phyloP scores from a whole-genome alignment of 2,888 invertebrate species.

The Cheilosia grossa region DNA sequence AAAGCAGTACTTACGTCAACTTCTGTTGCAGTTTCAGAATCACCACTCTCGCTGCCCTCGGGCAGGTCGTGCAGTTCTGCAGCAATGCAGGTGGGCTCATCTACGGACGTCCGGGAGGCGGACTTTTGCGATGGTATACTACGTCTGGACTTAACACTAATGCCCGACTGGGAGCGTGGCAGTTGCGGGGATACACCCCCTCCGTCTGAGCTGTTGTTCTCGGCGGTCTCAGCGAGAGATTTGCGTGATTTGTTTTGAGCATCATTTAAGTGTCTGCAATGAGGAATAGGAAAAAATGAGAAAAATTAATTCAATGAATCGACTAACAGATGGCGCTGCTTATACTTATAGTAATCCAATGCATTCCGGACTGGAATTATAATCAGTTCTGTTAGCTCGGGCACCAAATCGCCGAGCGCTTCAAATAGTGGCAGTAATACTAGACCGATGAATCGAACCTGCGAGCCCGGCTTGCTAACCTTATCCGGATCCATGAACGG shows the following conservation, averaged over 20 bases:
- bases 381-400: slow-evolving; percentile 87
- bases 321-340: slow-evolving; percentile 37
- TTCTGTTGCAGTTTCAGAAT: slow-evolving; percentile 88
- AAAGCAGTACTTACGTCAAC: slow-evolving; percentile 85
- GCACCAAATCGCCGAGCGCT: slow-evolving; percentile 89
- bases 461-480: slow-evolving; percentile 92
- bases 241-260: slow-evolving; percentile 82
- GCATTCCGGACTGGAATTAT: slow-evolving; percentile 83
- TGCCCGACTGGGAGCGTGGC: slow-evolving; percentile 84
- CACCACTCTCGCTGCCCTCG: slow-evolving; percentile 86
- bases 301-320: background rate
- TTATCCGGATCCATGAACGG: slow-evolving; percentile 95
- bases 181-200: slow-evolving; percentile 82
- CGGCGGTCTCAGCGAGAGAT: slow-evolving; percentile 82
- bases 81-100: slow-evolving; percentile 83
- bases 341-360: slow-evolving; percentile 83
- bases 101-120: slow-evolving; percentile 85
- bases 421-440: slow-evolving; percentile 92
- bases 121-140: slow-evolving; percentile 84
- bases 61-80: slow-evolving; percentile 84
- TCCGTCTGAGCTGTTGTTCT: slow-evolving; percentile 81
- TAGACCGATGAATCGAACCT: slow-evolving; percentile 92
- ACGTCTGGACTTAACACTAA: slow-evolving; percentile 85
- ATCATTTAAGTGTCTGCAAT: slow-evolving; percentile 82
- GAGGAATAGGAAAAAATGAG: background rate